phyloP scores from a whole-genome alignment of 2,113 vertebrate genomes.

The Etia nguti region DNA sequence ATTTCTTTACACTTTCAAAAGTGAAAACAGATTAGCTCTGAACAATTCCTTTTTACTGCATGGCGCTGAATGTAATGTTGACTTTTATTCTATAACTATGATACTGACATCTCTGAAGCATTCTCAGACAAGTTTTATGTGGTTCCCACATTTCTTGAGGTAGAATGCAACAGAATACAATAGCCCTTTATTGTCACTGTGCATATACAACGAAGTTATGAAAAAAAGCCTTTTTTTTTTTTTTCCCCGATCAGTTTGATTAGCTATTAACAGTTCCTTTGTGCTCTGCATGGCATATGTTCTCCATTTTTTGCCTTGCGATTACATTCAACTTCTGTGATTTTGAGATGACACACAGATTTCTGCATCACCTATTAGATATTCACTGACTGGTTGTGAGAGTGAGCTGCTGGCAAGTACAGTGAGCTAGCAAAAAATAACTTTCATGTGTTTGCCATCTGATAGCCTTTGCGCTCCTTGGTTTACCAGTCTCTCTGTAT shows the following conservation, averaged over 20 bases:
- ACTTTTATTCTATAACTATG: neutral
- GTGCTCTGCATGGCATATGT: neutral
- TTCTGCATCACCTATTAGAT: neutral
- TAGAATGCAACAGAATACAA: neutral
- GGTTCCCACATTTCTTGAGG: neutral
- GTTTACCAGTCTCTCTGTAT: neutral
- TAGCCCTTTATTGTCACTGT: neutral
- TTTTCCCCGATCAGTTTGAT: neutral
- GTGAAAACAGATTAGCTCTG: neutral
- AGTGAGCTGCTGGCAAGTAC: neutral
- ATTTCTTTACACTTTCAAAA: neutral
- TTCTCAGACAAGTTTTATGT: neutral
- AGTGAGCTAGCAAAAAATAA: neutral
- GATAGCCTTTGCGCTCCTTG: neutral
- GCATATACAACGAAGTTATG: neutral
- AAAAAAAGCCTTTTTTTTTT: neutral
- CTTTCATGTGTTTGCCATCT: neutral
- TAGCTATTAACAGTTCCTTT: neutral
- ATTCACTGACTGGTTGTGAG: neutral
- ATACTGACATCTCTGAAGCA: neutral
- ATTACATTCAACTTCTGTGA: neutral
- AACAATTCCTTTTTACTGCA: neutral
- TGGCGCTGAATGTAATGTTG: neutral
- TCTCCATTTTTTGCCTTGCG: neutral
- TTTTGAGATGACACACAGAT: neutral